phyloP scores from a whole-genome alignment of 2,888 invertebrate genomes.

The Chrysina gloriosa region DNA sequence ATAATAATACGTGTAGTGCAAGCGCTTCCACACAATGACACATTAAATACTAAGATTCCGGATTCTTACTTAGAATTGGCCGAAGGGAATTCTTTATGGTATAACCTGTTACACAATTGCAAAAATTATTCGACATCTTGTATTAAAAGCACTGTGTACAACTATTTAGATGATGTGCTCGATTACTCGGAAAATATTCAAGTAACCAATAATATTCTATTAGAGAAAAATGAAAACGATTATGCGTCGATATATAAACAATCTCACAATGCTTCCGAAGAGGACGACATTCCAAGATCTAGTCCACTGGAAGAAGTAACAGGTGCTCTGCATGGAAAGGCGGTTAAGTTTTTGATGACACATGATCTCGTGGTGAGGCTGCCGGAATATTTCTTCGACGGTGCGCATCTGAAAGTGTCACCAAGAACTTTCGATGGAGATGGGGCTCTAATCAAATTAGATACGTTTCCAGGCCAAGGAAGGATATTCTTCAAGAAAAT shows the following conservation, averaged over 20 bases:
- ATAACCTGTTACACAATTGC: slow-evolving; percentile 79
- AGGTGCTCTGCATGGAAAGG: slow-evolving; percentile 75
- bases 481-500: slow-evolving; percentile 75
- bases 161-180: slow-evolving; percentile 77
- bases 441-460: slow-evolving; percentile 80
- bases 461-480: slow-evolving; percentile 71
- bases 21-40: slow-evolving; percentile 56
- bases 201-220: slow-evolving; percentile 70
- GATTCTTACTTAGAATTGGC: slow-evolving; percentile 56
- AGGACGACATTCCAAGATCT: slow-evolving; percentile 60
- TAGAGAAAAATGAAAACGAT: slow-evolving; percentile 56
- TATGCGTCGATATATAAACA: slow-evolving; percentile 48
- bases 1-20: slow-evolving; percentile 43
- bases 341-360: slow-evolving; percentile 76
- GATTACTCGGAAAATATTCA: slow-evolving; percentile 62
- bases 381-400: slow-evolving; percentile 80
- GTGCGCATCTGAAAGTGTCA: slow-evolving; percentile 78
- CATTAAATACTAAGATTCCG: slow-evolving; percentile 55
- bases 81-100: slow-evolving; percentile 75
- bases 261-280: slow-evolving; percentile 59
- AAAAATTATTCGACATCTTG: slow-evolving; percentile 76
- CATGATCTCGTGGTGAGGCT: slow-evolving; percentile 80
- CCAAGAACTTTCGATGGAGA: slow-evolving; percentile 79
- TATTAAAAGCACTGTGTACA: slow-evolving; percentile 81
- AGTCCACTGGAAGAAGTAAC: slow-evolving; percentile 82